Conservation (phyloP, 2,797 vertebrate species). For the Oceanodroma leucorhoa region DNA sequence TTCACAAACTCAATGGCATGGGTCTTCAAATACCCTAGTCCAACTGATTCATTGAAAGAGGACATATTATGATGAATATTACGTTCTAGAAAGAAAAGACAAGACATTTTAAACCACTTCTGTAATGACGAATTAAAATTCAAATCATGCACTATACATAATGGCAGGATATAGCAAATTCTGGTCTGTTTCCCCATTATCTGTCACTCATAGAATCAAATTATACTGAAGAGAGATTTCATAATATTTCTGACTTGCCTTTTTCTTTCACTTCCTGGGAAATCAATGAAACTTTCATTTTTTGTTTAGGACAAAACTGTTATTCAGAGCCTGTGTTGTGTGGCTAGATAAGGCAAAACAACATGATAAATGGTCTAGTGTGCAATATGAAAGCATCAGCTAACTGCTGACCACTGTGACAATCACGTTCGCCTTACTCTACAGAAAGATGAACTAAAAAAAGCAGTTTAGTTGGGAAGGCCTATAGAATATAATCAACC, state of each 20-base stretch:
- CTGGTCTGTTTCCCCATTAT: not conserved
- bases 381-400: not conserved
- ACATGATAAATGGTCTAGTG: not conserved
- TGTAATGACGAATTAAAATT: not conserved
- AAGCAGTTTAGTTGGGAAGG: not conserved
- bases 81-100: constrained; percentile 82
- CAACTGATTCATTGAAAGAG: constrained; percentile 97
- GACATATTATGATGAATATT: constrained; percentile 99
- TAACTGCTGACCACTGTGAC: not conserved
- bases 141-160: not conserved
- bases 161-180: not conserved
- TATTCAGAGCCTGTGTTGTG: not conserved
- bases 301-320: not conserved
- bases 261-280: not conserved
- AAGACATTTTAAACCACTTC: constrained; percentile 13
- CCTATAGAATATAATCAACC: not conserved
- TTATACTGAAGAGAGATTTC: not conserved
- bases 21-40: constrained; percentile 96
- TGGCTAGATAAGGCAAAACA: not conserved
- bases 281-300: not conserved
- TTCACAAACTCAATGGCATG: constrained; percentile 98
- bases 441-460: not conserved
- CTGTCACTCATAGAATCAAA: not conserved
- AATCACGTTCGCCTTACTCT: not conserved
- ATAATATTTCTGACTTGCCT: not conserved